Percentiles rank a stretch among this genome's conserved stretches.
phyloP scores from a whole-genome alignment of 2,888 invertebrate species.

The Aphelenchoides bicaudatus region DNA sequence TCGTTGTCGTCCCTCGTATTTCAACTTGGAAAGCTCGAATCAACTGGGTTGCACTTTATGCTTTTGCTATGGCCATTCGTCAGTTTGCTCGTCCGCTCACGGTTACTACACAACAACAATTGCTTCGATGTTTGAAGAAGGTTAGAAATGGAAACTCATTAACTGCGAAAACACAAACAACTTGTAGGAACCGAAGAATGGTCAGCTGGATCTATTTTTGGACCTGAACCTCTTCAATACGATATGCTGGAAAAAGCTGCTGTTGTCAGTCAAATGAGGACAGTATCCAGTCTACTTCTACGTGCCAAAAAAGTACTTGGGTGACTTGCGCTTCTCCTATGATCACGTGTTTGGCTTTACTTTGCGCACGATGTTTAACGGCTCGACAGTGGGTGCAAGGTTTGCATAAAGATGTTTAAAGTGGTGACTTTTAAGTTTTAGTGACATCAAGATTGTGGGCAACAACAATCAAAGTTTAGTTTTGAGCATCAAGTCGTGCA shows the following conservation, averaged over 20 bases:
- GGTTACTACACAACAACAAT: no score
- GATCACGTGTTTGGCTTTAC: constrained; percentile 85
- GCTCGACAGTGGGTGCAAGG: no score
- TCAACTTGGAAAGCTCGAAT: constrained; percentile 74
- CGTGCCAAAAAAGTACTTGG: constrained; percentile 70
- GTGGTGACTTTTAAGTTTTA: constrained; percentile 11
- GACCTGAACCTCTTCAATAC: constrained; percentile 28
- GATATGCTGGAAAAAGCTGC: constrained; percentile 48
- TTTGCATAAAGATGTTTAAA: no score
- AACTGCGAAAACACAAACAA: constrained; percentile 62
- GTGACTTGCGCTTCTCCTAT: constrained; percentile 85
- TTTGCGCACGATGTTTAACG: constrained; percentile 65
- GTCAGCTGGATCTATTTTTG: constrained; percentile 8
- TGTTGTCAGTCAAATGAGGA: constrained; percentile 38
- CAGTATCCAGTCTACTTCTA: constrained; percentile 75
- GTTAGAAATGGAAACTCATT: no score
- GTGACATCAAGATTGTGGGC: constrained; percentile 86
- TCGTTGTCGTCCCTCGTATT: constrained; percentile 77
- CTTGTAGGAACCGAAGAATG: constrained; percentile 17
- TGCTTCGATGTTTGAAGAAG: no score
- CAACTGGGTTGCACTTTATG: constrained; percentile 95
- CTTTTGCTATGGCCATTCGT: constrained; percentile 96
- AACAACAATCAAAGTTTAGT: constrained; percentile 73
- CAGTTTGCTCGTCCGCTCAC: constrained; percentile 79
- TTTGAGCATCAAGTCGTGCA: constrained; percentile 81